Percentiles rank a stretch among this genome's conserved stretches.
Evolutionary conservation across 2,113 vertebrate genomes (phyloP).

Genomic region (Corythornis vintsioides): DNA sequence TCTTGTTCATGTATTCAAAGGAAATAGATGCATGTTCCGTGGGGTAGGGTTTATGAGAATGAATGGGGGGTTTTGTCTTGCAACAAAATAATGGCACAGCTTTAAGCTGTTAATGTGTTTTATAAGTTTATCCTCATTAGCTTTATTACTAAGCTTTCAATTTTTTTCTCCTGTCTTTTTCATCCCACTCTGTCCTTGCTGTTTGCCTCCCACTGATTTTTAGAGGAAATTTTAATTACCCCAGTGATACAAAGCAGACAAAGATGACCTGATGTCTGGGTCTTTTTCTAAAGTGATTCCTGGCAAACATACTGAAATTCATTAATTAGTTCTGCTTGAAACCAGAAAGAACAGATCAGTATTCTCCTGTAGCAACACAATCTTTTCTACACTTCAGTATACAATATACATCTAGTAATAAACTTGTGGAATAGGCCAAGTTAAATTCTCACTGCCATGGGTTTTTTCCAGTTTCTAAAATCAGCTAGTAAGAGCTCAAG

Average conservation of each 20-base stretch:
- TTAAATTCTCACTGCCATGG: not conserved
- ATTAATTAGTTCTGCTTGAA: constrained; percentile 63
- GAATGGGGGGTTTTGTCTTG: not conserved
- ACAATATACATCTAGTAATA: not conserved
- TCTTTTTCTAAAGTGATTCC: constrained; percentile 59
- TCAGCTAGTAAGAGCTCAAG: not conserved
- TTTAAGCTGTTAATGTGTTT: constrained; percentile 1
- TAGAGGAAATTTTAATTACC: constrained; percentile 61
- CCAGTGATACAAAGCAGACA: constrained; percentile 62
- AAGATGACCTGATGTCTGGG: constrained; percentile 66
- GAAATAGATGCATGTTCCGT: not conserved
- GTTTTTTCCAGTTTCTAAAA: constrained; percentile 1
- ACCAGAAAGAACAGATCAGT: constrained; percentile 46
- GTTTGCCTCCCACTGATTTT: constrained; percentile 57
- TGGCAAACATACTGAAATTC: constrained; percentile 63
- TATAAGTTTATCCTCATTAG: constrained; percentile 40
- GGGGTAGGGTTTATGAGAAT: not conserved
- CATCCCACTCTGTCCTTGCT: constrained; percentile 29
- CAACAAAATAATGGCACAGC: not conserved
- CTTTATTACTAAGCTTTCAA: not conserved
- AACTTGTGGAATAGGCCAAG: not conserved
- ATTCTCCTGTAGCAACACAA: constrained; percentile 23
- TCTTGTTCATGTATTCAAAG: not conserved
- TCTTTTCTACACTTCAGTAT: constrained; percentile 20
- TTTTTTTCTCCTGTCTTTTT: constrained; percentile 6